Evolutionary conservation across 2,888 invertebrate genomes (phyloP).

Genomic region (Drosophila meridionalis): DNA sequence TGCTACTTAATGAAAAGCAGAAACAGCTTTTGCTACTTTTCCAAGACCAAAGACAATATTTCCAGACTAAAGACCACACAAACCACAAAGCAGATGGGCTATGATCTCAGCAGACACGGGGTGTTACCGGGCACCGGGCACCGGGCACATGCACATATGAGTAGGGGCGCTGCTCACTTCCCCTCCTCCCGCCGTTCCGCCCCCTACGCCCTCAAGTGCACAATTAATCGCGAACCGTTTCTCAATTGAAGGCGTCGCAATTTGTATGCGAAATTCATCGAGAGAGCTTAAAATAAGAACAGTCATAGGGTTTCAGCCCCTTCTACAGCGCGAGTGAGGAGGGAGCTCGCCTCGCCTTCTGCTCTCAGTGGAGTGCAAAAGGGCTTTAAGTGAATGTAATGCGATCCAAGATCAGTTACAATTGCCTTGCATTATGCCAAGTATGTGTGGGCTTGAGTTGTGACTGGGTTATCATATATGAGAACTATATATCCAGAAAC

Average conservation of each 20-base stretch:
- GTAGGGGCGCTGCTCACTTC: too few relatives aligned
- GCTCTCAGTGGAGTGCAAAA: constrained; percentile 16
- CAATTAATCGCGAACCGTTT: constrained; percentile 63
- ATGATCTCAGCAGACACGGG: constrained; percentile 15
- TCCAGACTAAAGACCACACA: constrained; percentile 29
- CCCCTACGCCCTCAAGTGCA: constrained; percentile 4
- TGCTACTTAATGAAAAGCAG: background rate
- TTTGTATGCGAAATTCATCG: constrained; percentile 45
- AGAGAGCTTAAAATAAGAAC: background rate
- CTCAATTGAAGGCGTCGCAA: constrained; percentile 56
- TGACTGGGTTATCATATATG: background rate
- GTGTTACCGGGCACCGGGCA: background rate
- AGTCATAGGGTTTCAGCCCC: constrained; percentile 35
- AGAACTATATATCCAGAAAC: background rate
- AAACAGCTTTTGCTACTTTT: constrained; percentile 28
- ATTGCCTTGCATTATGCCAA: constrained; percentile 28
- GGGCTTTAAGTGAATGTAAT: constrained; percentile 32
- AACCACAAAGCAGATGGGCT: constrained; percentile 24
- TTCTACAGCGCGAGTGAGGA: background rate
- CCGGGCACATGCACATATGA: background rate
- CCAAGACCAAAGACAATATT: constrained; percentile 46
- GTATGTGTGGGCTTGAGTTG: background rate
- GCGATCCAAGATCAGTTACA: constrained; percentile 28
- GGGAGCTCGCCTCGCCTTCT: background rate
- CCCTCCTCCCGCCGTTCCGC: background rate